Evolutionary conservation across 2,113 vertebrate species (phyloP), one percentile per base, ranked within the genome.

Genomic region (Barnardius zonarius): DNA sequence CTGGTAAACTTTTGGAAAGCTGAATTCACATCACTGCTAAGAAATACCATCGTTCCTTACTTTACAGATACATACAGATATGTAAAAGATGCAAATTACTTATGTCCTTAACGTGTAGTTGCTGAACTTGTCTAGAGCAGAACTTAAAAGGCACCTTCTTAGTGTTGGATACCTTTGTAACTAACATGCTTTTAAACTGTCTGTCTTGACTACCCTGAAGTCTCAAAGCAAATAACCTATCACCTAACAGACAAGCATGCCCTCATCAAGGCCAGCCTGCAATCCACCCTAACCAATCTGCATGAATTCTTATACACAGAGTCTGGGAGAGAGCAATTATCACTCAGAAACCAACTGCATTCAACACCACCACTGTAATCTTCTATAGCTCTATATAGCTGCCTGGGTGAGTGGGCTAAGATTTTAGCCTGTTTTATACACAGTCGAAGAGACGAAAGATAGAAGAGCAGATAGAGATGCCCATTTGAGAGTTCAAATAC

Each of bases 221-320:
- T 67, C n/a, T 51, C 13, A 10, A 23, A 77, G 64, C 13, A 77
- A 41, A 28, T 4, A 10, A 37, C 10, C 27, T 22, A 11, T 4
- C 5, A n/a, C 68, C 28, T 6, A 24, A 39, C 0, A 17, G 17
- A 5, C 0, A 0, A 0, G n/a, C 39, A 30, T 6, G 20, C 8
- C 30, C n/a, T 22, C 31, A 19, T 2, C 41, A 24, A 8, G 54
- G 51, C 28, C 72, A 83, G 20, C 16, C 55, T 43, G 37, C 39
- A 52, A 17, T 0, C 23, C 52, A n/a, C 9, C 49, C 9, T 49
- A 2, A 1, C 0, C 1, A 30, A n/a, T 2, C 27, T 0, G 66
- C 25, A 1, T 0, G 15, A 62, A 10, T 17, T 14, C 63, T 55
- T 82, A 17, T 0, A 3, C 28, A 9, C 19, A 22, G 16, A 30